These are phyloP conservation scores for Macrobrachium rosenbergii DNA, from an alignment of 1,140 invertebrate species.

Conservation along the genomic window DNA sequence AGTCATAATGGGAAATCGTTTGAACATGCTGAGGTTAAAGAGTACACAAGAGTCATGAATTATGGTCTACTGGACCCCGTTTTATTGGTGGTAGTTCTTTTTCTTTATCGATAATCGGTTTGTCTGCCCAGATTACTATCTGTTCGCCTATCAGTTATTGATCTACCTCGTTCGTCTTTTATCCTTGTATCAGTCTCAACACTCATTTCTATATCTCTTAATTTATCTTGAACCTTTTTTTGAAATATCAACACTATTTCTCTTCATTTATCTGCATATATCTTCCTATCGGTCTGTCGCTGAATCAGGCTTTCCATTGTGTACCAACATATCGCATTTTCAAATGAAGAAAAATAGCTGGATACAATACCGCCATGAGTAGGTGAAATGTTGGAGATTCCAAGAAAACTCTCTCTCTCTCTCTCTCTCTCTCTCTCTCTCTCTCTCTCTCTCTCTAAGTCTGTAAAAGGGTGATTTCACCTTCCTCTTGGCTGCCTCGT, in stretches of 20 bases:
- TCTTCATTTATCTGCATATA: background rate
- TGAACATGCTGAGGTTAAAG: background rate
- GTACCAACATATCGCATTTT: background rate
- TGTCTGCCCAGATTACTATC: background rate
- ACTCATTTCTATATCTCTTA: conserved; percentile 6
- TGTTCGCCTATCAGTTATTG: background rate
- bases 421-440: background rate
- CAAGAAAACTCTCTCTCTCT: too few relatives aligned
- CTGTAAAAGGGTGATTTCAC: background rate
- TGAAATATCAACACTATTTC: background rate
- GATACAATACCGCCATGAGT: background rate
- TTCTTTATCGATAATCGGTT: too few relatives aligned
- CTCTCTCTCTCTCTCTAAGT: background rate
- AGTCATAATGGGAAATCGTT: background rate
- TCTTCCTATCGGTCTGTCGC: background rate
- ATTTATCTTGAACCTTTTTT: background rate
- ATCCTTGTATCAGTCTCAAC: too few relatives aligned
- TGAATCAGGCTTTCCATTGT: background rate
- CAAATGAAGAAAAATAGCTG: background rate
- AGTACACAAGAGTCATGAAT: background rate
- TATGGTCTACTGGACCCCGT: too few relatives aligned
- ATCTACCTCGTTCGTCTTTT: background rate
- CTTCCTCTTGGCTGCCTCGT: conserved; percentile 18
- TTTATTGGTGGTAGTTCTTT: too few relatives aligned
- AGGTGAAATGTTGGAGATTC: background rate